These are phyloP conservation scores for Athalia circularis DNA, from an alignment of 2,888 invertebrate species.

Conservation along the genomic window DNA sequence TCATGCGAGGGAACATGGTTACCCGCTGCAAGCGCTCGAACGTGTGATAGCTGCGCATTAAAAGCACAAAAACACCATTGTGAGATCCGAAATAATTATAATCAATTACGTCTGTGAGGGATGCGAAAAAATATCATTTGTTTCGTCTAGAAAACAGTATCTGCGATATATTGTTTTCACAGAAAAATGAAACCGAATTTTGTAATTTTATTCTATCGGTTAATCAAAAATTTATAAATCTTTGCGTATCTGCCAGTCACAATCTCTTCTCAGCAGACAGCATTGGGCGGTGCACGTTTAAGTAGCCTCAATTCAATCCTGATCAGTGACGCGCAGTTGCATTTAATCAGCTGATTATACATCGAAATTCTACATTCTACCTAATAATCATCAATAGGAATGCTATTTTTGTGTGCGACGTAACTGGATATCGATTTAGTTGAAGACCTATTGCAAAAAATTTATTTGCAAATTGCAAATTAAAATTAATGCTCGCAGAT, in stretches of 20 bases:
- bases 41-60: slow-evolving; percentile 69
- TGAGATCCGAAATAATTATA: slow-evolving; percentile 44
- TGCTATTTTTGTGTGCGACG: too few species aligned
- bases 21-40: slow-evolving; percentile 71
- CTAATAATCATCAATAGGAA: too few species aligned
- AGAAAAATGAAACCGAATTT: too few species aligned
- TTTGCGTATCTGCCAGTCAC: too few species aligned
- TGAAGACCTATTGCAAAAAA: not conserved
- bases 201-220: too few species aligned
- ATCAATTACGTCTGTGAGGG: not conserved
- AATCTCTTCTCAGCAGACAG: not conserved
- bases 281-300: not conserved
- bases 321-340: not conserved
- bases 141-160: not conserved
- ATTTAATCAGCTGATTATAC: slow-evolving; percentile 42
- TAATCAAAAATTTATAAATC: too few species aligned
- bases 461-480: not conserved
- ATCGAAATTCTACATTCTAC: slow-evolving; percentile 21
- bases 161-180: too few species aligned
- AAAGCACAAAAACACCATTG: slow-evolving; percentile 48
- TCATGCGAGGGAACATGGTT: slow-evolving; percentile 72
- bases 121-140: not conserved
- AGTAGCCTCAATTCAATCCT: not conserved
- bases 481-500: not conserved
- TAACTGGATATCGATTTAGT: not conserved